Percentiles rank a stretch among this genome's conserved stretches.
Evolutionary conservation across 2,113 vertebrate species (phyloP).

Genomic region (Macrotis lagotis): DNA sequence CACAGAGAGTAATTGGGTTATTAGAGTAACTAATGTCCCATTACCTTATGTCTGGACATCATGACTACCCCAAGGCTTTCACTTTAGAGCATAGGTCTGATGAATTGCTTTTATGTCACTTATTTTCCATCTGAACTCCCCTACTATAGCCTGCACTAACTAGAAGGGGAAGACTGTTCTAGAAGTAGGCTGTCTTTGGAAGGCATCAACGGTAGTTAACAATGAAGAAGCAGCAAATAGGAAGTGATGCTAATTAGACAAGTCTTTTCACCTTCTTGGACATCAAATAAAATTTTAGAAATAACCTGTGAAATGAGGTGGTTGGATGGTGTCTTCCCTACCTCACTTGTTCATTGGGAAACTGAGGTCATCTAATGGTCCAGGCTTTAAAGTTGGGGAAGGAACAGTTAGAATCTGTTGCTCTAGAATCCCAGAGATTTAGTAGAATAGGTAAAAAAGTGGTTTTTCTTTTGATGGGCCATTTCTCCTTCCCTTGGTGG

Average conservation of each 20-base stretch:
- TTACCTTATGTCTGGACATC: not conserved
- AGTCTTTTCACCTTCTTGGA: not conserved
- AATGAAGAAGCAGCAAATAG: not conserved
- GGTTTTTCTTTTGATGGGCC: not conserved
- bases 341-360: not conserved
- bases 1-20: not conserved
- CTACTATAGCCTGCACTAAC: not conserved
- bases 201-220: not conserved
- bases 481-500: not conserved
- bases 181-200: not conserved
- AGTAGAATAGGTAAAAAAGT: not conserved
- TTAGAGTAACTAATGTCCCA: not conserved
- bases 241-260: not conserved
- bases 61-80: not conserved
- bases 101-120: not conserved
- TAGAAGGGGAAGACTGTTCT: not conserved
- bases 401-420: not conserved
- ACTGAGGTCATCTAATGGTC: not conserved
- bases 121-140: not conserved
- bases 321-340: not conserved
- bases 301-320: not conserved
- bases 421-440: not conserved
- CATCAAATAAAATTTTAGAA: not conserved
- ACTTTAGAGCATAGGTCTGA: too few relatives aligned
- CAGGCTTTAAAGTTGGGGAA: not conserved